These are phyloP conservation scores for Philotrypesis tridentata DNA, from an alignment of 1,140 invertebrate genomes.

Conservation along the genomic window DNA sequence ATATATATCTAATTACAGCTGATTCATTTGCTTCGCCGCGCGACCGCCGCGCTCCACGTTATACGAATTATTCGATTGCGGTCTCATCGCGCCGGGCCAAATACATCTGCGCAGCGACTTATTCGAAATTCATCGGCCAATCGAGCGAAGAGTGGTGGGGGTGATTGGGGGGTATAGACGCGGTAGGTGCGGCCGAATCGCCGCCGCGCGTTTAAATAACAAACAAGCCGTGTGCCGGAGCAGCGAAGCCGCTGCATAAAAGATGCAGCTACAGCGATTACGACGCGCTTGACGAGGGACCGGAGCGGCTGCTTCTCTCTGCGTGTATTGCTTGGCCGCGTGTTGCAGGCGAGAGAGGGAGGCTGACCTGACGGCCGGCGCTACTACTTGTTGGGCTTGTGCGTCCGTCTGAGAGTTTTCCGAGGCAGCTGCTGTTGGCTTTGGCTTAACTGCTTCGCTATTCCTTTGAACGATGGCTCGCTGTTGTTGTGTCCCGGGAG, in stretches of 20 bases:
- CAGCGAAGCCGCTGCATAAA: background rate
- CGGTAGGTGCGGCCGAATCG: too few relatives aligned
- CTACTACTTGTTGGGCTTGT: conserved; percentile 10
- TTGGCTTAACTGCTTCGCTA: background rate
- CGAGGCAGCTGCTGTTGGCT: background rate
- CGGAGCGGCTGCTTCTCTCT: too few relatives aligned
- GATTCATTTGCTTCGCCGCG: too few relatives aligned
- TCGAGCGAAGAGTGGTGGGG: too few relatives aligned
- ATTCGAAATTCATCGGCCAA: too few relatives aligned
- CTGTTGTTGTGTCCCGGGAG: background rate
- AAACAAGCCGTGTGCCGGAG: background rate
- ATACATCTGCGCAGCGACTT: too few relatives aligned
- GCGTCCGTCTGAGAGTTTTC: background rate
- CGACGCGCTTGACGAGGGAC: background rate
- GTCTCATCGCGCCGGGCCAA: too few relatives aligned
- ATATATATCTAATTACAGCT: too few relatives aligned
- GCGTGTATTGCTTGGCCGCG: too few relatives aligned
- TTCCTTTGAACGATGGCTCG: background rate
- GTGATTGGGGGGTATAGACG: too few relatives aligned
- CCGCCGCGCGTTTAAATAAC: background rate
- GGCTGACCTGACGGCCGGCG: conserved; percentile 14
- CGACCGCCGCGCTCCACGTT: too few relatives aligned
- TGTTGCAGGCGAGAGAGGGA: background rate
- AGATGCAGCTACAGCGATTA: conserved; percentile 6
- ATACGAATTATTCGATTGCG: too few relatives aligned